Evolutionary conservation across 2,113 vertebrate species (phyloP), one percentile per base, ranked within the genome.

Genomic region (Clarias gariepinus): DNA sequence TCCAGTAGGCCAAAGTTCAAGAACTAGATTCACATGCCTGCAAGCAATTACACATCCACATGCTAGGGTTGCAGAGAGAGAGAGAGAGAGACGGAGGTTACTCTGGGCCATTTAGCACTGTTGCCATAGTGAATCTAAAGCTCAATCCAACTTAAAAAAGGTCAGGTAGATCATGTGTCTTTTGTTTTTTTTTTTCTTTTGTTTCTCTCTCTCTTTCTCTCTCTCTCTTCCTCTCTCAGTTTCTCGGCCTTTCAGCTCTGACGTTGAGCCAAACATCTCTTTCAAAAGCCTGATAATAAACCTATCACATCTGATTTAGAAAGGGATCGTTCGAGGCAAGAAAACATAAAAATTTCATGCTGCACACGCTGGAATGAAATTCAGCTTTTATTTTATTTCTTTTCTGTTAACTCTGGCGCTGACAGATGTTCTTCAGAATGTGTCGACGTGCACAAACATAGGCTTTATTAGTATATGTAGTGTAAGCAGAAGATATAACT

Each of bases 1-100:
- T 87, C 90, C 89, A 94, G 89, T 96, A 94, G 95, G 93, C 93
- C 94, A 96, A 94, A 96, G 96, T 96, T 96, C 94, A 93, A 92
- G 89, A 90, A 92, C 92, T 92, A 93, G 93, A 91, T 93, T 92
- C 93, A 93, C 84, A 94, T 93, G 92, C 92, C 92, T 88, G 89
- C 90, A 91, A 92, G 92, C 94, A 94, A 95, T 93, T 93, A 93
- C 85, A 92, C 81, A 86, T 92, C 90, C 88, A 89, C 89, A 93
- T 94, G 91, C 90, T 91, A 63, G 85, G 60, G 64, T 58, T 69
- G 77, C 53, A 71, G 47, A 78, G 60, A 30, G 41, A 60, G 90
- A 88, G 90, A 88, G 88, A 89, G 74, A 28, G 85, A 21, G 64
- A 61, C 74, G 76, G 87, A 93, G 96, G 95, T 95, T 95, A 95